A percentile compares a stretch with the other conserved stretches of the same genome.
phyloP scores from a whole-genome alignment of 2,797 vertebrate genomes.

The Sebastolobus alascanus region DNA sequence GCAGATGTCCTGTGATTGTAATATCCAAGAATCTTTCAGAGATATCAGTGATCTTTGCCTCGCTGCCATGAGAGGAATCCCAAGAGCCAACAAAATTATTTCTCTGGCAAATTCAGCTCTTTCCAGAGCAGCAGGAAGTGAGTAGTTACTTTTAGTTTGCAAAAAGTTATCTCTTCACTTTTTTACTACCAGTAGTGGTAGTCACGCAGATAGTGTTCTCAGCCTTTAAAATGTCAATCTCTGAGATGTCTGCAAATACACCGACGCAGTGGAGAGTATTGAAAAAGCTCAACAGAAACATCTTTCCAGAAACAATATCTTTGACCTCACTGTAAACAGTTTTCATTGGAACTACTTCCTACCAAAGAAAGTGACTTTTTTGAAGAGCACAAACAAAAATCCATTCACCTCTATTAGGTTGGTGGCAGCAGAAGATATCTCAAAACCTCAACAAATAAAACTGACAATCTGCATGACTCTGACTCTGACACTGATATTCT shows the following conservation, averaged over 20 bases:
- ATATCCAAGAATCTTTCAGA: conserved; percentile 59
- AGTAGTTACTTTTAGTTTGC: not conserved
- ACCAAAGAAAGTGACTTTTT: not conserved
- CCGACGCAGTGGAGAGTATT: not conserved
- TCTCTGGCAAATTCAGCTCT: conserved; percentile 14
- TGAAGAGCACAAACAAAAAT: not conserved
- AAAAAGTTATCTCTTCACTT: not conserved
- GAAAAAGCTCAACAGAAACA: not conserved
- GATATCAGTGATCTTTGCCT: conserved; percentile 56
- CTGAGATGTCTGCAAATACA: not conserved
- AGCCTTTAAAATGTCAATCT: not conserved
- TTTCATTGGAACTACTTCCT: not conserved
- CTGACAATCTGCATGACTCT: not conserved
- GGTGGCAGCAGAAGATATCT: not conserved
- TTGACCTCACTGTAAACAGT: not conserved
- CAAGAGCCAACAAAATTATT: conserved; percentile 23
- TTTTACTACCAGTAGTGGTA: not conserved
- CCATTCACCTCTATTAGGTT: not conserved
- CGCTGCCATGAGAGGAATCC: conserved; percentile 39
- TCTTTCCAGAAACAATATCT: conserved; percentile 8
- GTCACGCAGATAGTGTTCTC: not conserved
- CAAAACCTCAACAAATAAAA: not conserved
- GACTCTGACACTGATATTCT: not conserved
- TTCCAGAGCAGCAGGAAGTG: not conserved
- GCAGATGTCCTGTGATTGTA: conserved; percentile 67